phyloP scores from a whole-genome alignment of 2,113 vertebrate species.

The Pseudorhombus dupliciocellatus region DNA sequence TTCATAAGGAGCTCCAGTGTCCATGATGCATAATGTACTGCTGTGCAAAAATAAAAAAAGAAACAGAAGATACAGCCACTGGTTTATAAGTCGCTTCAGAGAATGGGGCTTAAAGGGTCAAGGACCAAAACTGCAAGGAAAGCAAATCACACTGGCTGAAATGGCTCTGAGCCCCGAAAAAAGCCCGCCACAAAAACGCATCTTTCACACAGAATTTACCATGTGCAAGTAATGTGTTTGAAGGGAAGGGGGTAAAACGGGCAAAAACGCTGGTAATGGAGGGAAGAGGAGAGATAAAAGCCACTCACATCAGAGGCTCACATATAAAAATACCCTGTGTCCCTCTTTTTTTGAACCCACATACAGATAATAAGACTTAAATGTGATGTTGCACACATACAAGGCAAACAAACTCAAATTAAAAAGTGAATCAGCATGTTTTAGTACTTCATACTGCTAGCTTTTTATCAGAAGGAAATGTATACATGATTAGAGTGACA shows the following conservation, averaged over 20 bases:
- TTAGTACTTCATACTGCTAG: too few species aligned
- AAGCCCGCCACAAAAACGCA: constrained; percentile 25
- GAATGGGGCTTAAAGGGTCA: constrained; percentile 30
- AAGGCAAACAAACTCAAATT: neutral
- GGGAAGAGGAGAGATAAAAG: constrained; percentile 57
- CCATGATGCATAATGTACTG: constrained; percentile 78
- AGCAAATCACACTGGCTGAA: constrained; percentile 27
- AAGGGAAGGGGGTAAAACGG: constrained; percentile 48
- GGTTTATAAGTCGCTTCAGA: constrained; percentile 20
- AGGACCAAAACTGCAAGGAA: constrained; percentile 47
- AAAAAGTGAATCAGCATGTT: too few species aligned
- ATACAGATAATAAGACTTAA: neutral
- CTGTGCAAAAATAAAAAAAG: constrained; percentile 67
- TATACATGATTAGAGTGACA: neutral
- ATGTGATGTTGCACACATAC: neutral
- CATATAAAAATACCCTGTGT: constrained; percentile 4
- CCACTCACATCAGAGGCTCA: constrained; percentile 22
- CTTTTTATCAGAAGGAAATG: too few species aligned
- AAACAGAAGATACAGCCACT: constrained; percentile 53
- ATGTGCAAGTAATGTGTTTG: constrained; percentile 63
- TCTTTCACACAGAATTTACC: constrained; percentile 46
- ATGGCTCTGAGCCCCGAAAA: constrained; percentile 40
- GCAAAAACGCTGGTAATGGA: constrained; percentile 52
- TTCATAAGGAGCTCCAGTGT: constrained; percentile 80
- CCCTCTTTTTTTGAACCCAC: neutral